These are phyloP conservation scores for Ophraella communa DNA, from an alignment of 2,888 invertebrate genomes.

Conservation along the genomic window DNA sequence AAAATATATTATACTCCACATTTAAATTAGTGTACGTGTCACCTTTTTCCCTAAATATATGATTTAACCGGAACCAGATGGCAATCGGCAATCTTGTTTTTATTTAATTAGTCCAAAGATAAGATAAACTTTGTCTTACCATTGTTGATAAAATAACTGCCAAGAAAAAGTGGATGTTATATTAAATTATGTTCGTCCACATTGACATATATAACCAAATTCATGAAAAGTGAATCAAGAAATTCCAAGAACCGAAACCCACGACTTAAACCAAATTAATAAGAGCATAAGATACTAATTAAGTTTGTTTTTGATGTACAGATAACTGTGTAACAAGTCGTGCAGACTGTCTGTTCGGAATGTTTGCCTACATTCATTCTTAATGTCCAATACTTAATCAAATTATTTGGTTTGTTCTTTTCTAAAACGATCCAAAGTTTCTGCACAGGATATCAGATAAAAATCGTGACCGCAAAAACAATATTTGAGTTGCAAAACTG, in stretches of 20 bases:
- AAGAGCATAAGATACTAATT: slow-evolving; percentile 18
- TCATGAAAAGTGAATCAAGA: neutral
- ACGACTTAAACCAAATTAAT: neutral
- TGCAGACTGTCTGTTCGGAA: slow-evolving; percentile 17
- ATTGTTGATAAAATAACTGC: too few species aligned
- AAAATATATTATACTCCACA: too few species aligned
- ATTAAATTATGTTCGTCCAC: too few species aligned
- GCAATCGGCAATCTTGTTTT: slow-evolving; percentile 13
- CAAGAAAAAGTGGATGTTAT: too few species aligned
- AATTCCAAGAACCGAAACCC: slow-evolving; percentile 12
- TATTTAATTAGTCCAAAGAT: slow-evolving; percentile 19
- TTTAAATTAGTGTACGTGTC: slow-evolving; percentile 22
- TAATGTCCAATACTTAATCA: slow-evolving; percentile 1
- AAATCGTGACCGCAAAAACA: neutral
- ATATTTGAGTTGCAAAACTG: too few species aligned
- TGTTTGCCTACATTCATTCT: slow-evolving; percentile 17
- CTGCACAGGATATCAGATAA: neutral
- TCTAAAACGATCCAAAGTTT: neutral
- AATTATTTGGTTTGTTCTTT: neutral
- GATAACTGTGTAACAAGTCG: slow-evolving; percentile 17
- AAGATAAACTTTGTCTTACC: too few species aligned
- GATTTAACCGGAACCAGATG: slow-evolving; percentile 26
- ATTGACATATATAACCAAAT: too few species aligned
- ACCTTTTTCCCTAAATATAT: slow-evolving; percentile 19
- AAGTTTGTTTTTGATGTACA: slow-evolving; percentile 15